Evolutionary conservation across 2,888 invertebrate species (phyloP).

Genomic region (Cetonia aurata): DNA sequence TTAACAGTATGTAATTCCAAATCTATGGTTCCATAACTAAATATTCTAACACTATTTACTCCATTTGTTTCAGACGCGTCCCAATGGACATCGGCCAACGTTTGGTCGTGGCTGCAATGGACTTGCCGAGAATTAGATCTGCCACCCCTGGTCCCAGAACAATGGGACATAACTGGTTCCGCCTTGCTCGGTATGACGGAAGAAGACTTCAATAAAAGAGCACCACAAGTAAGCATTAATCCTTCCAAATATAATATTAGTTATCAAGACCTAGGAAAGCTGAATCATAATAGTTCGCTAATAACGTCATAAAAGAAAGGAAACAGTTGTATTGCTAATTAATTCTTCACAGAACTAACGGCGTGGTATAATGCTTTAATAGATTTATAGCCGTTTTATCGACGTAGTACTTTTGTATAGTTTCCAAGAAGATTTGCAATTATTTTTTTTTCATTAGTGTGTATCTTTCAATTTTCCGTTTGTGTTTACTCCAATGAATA

Average conservation of each 20-base stretch:
- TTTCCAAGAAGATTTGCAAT: too few relatives aligned
- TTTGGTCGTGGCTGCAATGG: slow-evolving; percentile 91
- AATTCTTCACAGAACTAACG: too few relatives aligned
- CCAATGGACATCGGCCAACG: slow-evolving; percentile 87
- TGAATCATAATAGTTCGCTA: background rate
- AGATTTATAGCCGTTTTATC: too few relatives aligned
- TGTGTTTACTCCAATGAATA: too few relatives aligned
- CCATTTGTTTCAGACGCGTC: slow-evolving; percentile 80
- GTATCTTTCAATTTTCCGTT: too few relatives aligned
- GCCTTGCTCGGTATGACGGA: slow-evolving; percentile 83
- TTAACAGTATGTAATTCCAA: background rate
- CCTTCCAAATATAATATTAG: background rate
- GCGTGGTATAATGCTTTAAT: too few relatives aligned
- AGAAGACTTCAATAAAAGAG: slow-evolving; percentile 86
- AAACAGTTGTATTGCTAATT: too few relatives aligned
- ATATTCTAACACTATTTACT: background rate
- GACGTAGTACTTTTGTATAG: too few relatives aligned
- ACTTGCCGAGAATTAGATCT: slow-evolving; percentile 85
- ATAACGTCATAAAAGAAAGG: too few relatives aligned
- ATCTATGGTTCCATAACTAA: background rate
- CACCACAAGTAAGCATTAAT: slow-evolving; percentile 77
- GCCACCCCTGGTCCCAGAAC: slow-evolving; percentile 78
- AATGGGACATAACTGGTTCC: slow-evolving; percentile 85
- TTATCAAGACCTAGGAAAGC: background rate
- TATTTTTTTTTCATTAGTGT: too few relatives aligned